Evolutionary conservation across 2,113 vertebrate genomes (phyloP), one percentile per base, ranked within the genome.

Genomic region (Rhombomys opimus): DNA sequence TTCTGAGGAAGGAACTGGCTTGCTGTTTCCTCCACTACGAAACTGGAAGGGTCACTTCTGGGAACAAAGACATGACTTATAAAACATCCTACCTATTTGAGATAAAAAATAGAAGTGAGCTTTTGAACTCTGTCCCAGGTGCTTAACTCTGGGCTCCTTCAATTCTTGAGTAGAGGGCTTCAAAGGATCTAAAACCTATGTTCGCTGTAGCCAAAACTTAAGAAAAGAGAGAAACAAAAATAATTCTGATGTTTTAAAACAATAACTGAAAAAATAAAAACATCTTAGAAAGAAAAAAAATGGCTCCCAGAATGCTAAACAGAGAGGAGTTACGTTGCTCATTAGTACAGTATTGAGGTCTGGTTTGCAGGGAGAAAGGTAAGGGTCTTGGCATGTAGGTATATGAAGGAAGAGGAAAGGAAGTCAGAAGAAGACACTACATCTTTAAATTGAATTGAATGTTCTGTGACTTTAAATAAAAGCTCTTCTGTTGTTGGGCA

Each of bases 391-490:
- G 38, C 22, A 25, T 35, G 30, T 27, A 25, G 20, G 7, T 65
- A 3, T 10, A 15, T 17, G 38, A 85, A 86, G 8, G 6, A 54
- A 18, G 25, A 1, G 46, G 72, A 13, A 78, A 41, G 63, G 87
- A 68, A 15, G 81, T 73, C 72, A 81, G 95, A 98, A 98, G 98
- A 98, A 92, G 93, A 97, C 38, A 94, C 90, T 88, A 91, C 96
- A 93, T 98, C 98, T 98, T 98, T 98, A 98, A 98, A 94, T 97
- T 97, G 98, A 98, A 98, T 98, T 97, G 98, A 98, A 98, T 98
- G 98, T 98, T 98, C 98, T 99, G 98, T 98, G 98, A 98, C 99
- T 99, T 99, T 99, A 99, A 99, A 98, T 98, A 98, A 99, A 99
- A 98, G 98, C 98, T 98, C 98, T 98, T 97, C 97, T 98, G 98